Evolutionary conservation across 2,797 vertebrate genomes (phyloP).

Genomic region (Rhabdomys pumilio): DNA sequence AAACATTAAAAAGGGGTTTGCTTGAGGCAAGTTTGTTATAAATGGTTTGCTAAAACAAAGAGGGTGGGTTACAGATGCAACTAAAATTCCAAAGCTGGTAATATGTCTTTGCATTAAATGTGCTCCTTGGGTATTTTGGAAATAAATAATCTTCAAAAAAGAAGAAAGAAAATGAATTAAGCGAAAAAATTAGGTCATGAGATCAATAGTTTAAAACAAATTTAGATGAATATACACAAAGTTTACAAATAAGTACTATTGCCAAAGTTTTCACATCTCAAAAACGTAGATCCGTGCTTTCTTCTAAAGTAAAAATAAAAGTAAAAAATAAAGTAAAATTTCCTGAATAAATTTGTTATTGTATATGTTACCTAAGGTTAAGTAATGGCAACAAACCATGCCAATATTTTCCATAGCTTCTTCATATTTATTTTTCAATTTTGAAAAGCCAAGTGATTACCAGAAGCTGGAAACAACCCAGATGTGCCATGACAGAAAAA

Average conservation of each 20-base stretch:
- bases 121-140: not conserved
- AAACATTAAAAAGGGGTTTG: constrained; percentile 46
- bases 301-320: constrained; percentile 7
- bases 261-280: not conserved
- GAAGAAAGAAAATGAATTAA: not conserved
- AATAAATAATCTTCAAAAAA: constrained; percentile 23
- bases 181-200: constrained; percentile 42
- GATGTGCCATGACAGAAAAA: too few relatives aligned
- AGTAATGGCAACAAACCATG: constrained; percentile 11
- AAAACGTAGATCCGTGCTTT: not conserved
- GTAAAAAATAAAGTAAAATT: not conserved
- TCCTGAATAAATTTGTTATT: constrained; percentile 24
- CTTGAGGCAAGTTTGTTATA: constrained; percentile 44
- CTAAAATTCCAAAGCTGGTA: constrained; percentile 57
- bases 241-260: constrained; percentile 31
- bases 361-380: not conserved
- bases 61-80: not conserved
- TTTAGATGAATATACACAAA: constrained; percentile 24
- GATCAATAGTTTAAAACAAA: constrained; percentile 30
- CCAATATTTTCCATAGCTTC: not conserved
- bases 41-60: not conserved
- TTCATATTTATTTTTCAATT: not conserved
- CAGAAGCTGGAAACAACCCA: too few relatives aligned
- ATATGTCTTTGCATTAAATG: not conserved
- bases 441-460: not conserved